These are phyloP conservation scores for Crypturellus tataupa DNA, from an alignment of 2,797 vertebrate genomes.

Conservation along the genomic window DNA sequence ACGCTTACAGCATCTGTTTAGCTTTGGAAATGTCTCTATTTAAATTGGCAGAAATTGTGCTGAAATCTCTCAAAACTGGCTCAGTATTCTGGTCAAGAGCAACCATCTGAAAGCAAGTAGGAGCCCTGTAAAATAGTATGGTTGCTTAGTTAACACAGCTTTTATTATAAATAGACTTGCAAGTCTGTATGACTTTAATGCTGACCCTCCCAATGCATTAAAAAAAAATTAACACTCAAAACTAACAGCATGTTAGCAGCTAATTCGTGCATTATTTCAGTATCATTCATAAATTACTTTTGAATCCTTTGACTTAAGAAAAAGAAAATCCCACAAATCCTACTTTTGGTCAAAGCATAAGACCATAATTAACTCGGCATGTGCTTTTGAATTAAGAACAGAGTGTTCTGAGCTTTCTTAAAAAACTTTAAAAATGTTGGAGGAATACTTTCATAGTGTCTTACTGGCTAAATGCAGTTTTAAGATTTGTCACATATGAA, in stretches of 20 bases:
- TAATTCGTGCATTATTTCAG: constrained; percentile 77
- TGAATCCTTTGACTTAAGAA: constrained; percentile 79
- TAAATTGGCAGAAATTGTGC: constrained; percentile 25
- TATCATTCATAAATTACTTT: constrained; percentile 82
- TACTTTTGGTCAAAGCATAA: constrained; percentile 83
- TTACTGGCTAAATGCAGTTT: constrained; percentile 79
- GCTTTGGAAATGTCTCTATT: constrained; percentile 18
- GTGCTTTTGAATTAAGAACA: constrained; percentile 81
- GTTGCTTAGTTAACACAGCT: constrained; percentile 66
- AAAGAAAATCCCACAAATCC: constrained; percentile 84
- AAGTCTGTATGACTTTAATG: constrained; percentile 56
- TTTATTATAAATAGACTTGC: constrained; percentile 57
- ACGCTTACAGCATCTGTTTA: constrained; percentile 22
- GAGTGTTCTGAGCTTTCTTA: constrained; percentile 78
- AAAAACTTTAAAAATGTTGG: constrained; percentile 78
- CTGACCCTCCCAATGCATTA: constrained; percentile 51
- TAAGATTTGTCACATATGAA: constrained; percentile 82
- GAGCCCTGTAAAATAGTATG: constrained; percentile 57
- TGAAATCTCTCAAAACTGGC: constrained; percentile 10
- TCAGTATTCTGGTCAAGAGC: constrained; percentile 57
- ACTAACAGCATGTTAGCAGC: constrained; percentile 72
- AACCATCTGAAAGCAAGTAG: constrained; percentile 51
- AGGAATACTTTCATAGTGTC: constrained; percentile 71
- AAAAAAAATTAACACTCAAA: constrained; percentile 56
- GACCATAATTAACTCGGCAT: constrained; percentile 84